Evolutionary conservation across 1,140 invertebrate species (phyloP), one percentile per base, ranked within the genome.

Genomic region (Triops longicaudatus): DNA sequence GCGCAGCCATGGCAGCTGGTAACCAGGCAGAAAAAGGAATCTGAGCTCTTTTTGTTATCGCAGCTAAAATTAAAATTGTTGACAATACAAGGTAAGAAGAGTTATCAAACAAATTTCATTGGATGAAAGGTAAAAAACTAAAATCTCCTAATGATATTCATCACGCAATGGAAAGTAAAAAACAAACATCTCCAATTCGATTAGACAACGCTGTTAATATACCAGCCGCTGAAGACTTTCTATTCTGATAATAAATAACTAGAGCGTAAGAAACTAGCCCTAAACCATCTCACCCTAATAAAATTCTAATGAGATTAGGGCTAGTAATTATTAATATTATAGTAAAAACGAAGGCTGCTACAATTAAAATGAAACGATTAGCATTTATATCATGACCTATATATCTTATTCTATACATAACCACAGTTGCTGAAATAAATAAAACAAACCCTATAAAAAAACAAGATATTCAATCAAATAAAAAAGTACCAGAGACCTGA

Each of bases 11-110:
- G 37, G 90, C 90, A 6, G 86, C 86, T 0, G 90, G 90, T 42
- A 92, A 83, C 82, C 90, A 91, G 79, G 86, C 85, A 80, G 88
- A 89, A 88, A 92, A 92, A 74, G 89, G 89, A 86, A 91, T 86
- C 85, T 91, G 89, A 81, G 90, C 90, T 80, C 89, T 91, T 84
- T 92, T 92, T 79, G 90, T 91, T 84, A 91, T 86, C 74, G 85
- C 83, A 3, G 86, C 87, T 11, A 83, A 27, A 80, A 88, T 82
- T 75, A 87, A 81, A 74, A 88, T 81, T 82, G 88, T 82, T 77
- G 81, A 76, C 10, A 84, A 81, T 84, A 88, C 82, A 79, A 3
- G 14, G 6, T n/a, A 41, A 31, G 73, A 73, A 3, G 1, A 1
- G 0, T 22, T 1, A 42, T 44, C 6, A 42, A 41, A 41, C 4